phyloP scores from a whole-genome alignment of 2,113 vertebrate species.

The Pungitius pungitius region DNA sequence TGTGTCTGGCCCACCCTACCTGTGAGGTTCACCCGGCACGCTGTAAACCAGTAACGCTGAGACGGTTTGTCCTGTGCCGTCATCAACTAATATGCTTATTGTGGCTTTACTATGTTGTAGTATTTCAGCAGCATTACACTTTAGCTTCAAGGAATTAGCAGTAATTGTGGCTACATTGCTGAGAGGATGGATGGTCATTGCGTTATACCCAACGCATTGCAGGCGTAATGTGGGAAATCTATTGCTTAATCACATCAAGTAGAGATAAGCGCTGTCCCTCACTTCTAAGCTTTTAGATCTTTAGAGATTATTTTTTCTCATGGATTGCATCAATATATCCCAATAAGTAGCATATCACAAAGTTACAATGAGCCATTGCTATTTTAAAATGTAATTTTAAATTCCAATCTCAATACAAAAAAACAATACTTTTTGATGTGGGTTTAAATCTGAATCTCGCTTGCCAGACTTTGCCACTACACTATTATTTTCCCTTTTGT shows the following conservation, averaged over 20 bases:
- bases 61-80: neutral
- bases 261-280: neutral
- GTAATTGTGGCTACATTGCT: neutral
- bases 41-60: conserved; percentile 33
- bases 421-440: no score
- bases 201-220: neutral
- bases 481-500: neutral
- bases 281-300: neutral
- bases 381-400: no score
- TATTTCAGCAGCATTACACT: neutral
- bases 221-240: neutral
- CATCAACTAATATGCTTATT: neutral
- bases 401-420: no score
- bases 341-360: neutral
- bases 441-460: no score
- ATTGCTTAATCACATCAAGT: neutral
- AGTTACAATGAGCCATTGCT: conserved; percentile 7
- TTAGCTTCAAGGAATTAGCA: neutral
- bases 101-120: neutral
- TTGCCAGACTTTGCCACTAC: no score
- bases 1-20: conserved; percentile 74
- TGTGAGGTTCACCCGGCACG: conserved; percentile 61
- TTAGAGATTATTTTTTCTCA: no score
- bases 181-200: neutral
- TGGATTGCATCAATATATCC: conserved; percentile 11